Percentiles rank a stretch among this genome's conserved stretches.
These are phyloP conservation scores for Habrosyne pyritoides DNA, from an alignment of 2,888 invertebrate species.

Conservation along the genomic window DNA sequence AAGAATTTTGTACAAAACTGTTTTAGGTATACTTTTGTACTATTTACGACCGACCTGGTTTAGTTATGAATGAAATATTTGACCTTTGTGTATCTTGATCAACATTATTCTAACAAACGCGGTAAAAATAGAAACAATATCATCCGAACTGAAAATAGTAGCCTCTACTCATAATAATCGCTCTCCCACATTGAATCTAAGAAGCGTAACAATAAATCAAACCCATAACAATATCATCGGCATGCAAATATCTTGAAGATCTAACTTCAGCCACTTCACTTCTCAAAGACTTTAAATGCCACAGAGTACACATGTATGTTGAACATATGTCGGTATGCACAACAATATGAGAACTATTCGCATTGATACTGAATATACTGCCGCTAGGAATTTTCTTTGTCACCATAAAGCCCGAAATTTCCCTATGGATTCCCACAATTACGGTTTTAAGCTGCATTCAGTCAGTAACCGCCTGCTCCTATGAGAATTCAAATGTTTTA, in stretches of 20 bases:
- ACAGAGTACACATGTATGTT: too few relatives aligned
- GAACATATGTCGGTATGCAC: too few relatives aligned
- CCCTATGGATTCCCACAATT: neutral
- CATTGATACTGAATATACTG: neutral
- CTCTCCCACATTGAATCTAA: slow-evolving; percentile 62
- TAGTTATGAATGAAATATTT: slow-evolving; percentile 36
- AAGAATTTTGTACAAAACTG: neutral
- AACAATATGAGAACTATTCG: neutral
- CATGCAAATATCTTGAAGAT: slow-evolving; percentile 47
- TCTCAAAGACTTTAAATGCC: slow-evolving; percentile 24
- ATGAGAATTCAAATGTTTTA: too few relatives aligned
- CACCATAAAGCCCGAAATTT: neutral
- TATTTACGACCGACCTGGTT: slow-evolving; percentile 10
- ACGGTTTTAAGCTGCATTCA: too few relatives aligned
- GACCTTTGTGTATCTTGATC: slow-evolving; percentile 34
- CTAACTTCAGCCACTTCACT: slow-evolving; percentile 27
- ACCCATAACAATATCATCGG: slow-evolving; percentile 72
- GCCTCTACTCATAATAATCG: slow-evolving; percentile 62
- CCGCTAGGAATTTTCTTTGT: neutral
- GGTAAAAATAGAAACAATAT: slow-evolving; percentile 59
- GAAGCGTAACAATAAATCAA: slow-evolving; percentile 71
- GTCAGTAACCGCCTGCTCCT: too few relatives aligned
- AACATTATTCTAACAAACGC: slow-evolving; percentile 36
- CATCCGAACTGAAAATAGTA: slow-evolving; percentile 63
- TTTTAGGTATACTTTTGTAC: neutral